Evolutionary conservation across 2,797 vertebrate species (phyloP).

Genomic region (Trichosurus vulpecula): DNA sequence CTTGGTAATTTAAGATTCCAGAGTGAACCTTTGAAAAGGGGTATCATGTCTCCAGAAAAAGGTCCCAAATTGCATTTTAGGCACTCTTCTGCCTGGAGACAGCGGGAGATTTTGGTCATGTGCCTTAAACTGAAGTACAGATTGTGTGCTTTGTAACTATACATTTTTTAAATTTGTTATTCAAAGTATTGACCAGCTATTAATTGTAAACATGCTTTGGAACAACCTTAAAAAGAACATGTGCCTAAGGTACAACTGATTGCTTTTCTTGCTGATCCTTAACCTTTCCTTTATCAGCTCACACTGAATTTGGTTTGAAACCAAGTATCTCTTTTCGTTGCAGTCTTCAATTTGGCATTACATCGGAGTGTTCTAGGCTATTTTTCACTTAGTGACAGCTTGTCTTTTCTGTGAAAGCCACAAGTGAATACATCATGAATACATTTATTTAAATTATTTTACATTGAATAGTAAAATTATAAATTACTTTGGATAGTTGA

Average conservation of each 20-base stretch:
- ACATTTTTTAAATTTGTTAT: background rate
- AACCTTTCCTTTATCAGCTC: background rate
- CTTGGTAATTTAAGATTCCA: background rate
- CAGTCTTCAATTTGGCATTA: background rate
- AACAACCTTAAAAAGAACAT: background rate
- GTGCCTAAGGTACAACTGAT: background rate
- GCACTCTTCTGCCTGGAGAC: background rate
- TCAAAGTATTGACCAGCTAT: background rate
- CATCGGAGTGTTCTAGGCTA: background rate
- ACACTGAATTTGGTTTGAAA: background rate
- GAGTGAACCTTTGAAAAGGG: background rate
- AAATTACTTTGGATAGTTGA: background rate
- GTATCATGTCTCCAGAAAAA: background rate
- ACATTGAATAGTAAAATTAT: background rate
- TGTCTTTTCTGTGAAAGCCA: background rate
- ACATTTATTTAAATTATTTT: background rate
- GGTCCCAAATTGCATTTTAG: background rate
- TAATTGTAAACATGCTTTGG: background rate
- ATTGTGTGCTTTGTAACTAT: background rate
- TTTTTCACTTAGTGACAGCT: background rate
- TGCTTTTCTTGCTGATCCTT: background rate
- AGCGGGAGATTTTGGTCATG: background rate
- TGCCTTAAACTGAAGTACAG: background rate
- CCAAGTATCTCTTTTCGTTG: background rate
- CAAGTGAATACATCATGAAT: background rate